A percentile compares a stretch with the other conserved stretches of the same genome.
These are phyloP conservation scores for Metopolophium dirhodum DNA, from an alignment of 1,140 invertebrate genomes.

Conservation along the genomic window DNA sequence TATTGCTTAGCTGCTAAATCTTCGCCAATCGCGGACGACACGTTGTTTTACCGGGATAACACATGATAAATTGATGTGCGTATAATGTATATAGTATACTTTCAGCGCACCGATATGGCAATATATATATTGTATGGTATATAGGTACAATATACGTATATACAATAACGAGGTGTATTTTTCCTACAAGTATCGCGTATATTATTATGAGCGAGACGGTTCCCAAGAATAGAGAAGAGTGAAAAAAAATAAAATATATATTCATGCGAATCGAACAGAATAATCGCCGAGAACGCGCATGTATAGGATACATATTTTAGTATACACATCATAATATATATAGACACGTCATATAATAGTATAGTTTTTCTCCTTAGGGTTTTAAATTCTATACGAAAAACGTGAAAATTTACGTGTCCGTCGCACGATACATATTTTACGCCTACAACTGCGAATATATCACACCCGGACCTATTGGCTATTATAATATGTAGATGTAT, in stretches of 20 bases:
- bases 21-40: background rate
- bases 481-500: background rate
- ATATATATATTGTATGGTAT: background rate
- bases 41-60: slow-evolving; percentile 6
- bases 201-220: background rate
- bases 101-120: background rate
- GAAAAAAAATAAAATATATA: slow-evolving; percentile 27
- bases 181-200: background rate
- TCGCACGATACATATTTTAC: background rate
- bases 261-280: background rate
- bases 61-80: slow-evolving; percentile 31
- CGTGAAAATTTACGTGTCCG: background rate
- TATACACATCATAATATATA: background rate
- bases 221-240: background rate
- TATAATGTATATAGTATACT: background rate
- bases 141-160: background rate
- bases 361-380: background rate
- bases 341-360: no score
- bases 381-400: background rate
- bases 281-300: background rate
- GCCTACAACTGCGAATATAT: background rate
- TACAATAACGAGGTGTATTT: background rate
- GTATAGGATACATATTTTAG: background rate
- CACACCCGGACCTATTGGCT: background rate
- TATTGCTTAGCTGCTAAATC: slow-evolving; percentile 19